Evolutionary conservation across 2,113 vertebrate genomes (phyloP).

Genomic region (Crotalus horridus): DNA sequence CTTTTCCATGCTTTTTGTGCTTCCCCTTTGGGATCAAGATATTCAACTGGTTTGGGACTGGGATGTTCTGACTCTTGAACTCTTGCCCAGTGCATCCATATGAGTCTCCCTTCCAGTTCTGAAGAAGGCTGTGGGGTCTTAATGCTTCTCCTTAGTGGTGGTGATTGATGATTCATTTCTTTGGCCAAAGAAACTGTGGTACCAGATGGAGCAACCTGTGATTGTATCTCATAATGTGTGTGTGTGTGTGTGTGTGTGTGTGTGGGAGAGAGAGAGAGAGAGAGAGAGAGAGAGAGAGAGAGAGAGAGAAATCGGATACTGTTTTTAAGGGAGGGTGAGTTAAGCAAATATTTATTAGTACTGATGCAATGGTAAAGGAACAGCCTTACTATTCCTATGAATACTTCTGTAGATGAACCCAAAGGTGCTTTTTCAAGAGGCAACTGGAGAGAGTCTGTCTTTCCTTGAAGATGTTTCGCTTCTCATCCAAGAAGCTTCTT

Average conservation of each 20-base stretch:
- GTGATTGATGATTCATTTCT: slow-evolving; percentile 17
- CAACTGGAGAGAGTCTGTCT: not conserved
- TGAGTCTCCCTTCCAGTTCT: slow-evolving; percentile 49
- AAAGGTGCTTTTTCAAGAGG: not conserved
- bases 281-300: slow-evolving; percentile 7
- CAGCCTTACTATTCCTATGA: slow-evolving; percentile 18
- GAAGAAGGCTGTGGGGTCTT: slow-evolving; percentile 31
- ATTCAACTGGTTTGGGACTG: not conserved
- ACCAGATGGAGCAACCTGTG: slow-evolving; percentile 11
- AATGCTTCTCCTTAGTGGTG: slow-evolving; percentile 36
- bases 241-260: not conserved
- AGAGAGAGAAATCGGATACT: not conserved
- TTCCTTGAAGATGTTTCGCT: not conserved
- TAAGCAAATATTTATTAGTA: slow-evolving; percentile 23
- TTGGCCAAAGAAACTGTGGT: slow-evolving; percentile 56
- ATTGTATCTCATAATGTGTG: slow-evolving; percentile 24
- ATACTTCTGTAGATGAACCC: not conserved
- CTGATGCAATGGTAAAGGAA: slow-evolving; percentile 35
- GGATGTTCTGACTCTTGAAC: slow-evolving; percentile 4
- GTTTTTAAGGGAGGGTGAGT: not conserved
- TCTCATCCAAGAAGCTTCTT: not conserved
- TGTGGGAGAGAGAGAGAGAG: not conserved
- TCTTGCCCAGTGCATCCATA: slow-evolving; percentile 44
- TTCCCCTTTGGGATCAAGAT: not conserved
- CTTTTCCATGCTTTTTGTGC: not conserved